Base-by-base conservation (phyloP, 2,797 vertebrate genomes). In the Tragelaphus oryx region DNA sequence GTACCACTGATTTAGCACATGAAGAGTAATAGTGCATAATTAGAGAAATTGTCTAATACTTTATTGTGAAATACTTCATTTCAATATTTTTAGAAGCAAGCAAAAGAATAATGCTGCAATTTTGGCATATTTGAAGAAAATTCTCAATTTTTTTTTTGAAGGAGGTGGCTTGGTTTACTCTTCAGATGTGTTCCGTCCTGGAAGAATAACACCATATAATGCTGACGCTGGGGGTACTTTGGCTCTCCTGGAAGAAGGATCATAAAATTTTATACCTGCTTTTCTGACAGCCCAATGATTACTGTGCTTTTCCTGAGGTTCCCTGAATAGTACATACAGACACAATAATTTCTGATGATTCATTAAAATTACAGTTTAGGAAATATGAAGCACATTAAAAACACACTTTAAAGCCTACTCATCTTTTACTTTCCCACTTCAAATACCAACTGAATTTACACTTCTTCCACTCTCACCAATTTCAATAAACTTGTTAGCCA, bases 331-430 rank as follows among this genome's bases (percentile, higher is more conserved):
- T 81, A 81, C 76, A 46, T 17, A 85, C 89, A 97, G 96, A 96
- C 89, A 96, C 84, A 94, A 52, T 96, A 82, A 96, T 96, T 96
- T 96, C 81, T 95, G 95, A 90, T 97, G 97, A 98, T 92, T 98
- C 97, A 98, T 96, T 96, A 86, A 95, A 97, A 97, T 97, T 94
- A 96, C 80, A 97, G 97, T 89, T 95, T 95, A 90, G 88, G 94
- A 93, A 94, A 86, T 26, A 81, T 37, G 89, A 94, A 93, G 65
- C 89, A 95, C 59, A 86, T 97, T 93, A 96, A 96, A 97, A 97
- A 95, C 93, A 96, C 24, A 90, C 41, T 93, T 92, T 76, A 96
- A 83, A 86, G 89, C 26, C 95, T 55, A 97, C 89, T 97, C 97
- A 96, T 97, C 68, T 52, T 95, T 97, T 95, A 95, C 93, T 97